Evolutionary conservation across 2,797 vertebrate genomes (phyloP), one percentile per base, ranked within the genome.

Genomic region (Hippoglossus hippoglossus): DNA sequence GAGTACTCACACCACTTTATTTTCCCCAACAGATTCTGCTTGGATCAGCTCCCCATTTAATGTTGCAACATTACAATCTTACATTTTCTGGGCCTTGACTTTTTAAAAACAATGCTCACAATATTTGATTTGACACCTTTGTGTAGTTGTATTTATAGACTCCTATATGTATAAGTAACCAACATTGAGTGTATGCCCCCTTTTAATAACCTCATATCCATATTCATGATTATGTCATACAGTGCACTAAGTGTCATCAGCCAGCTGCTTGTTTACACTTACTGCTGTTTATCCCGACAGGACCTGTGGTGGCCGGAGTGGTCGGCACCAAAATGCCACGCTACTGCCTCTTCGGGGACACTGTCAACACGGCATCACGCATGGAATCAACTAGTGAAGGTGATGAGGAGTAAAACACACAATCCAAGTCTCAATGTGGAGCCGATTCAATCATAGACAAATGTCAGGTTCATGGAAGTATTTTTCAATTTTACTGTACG

Each of bases 311-410:
- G 10, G 94, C 94, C 16, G 95, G 95, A 63, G 95, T 95, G 13
- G 94, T 95, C 65, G 94, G 94, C 44, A 95, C 94, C 13, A 95
- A 96, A 89, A 96, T 95, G 94, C 95, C 95, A 15, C 93, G 94
- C 1, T 95, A 96, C 80, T 95, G 94, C 79, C 87, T 95, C 46
- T 95, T 96, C 83, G 94, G 94, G 16, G 94, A 95, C 81, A 95
- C 95, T 0, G 94, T 95, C 31, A 96, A 96, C 83, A 95, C 95
- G 8, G 92, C 94, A 0, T 95, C 95, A n/a, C 89, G 94, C 25
- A 95, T 95, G 94, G 94, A 95, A 79, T 95, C 95, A 62, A 95
- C 93, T 19, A 95, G 95, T 82, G 94, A 95, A 93, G 94, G 95
- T 95, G 88, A 72, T 34, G 56, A 67, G 31, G 36, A 18, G 58